phyloP scores from a whole-genome alignment of 2,113 vertebrate species.

The Colinus virginianus region DNA sequence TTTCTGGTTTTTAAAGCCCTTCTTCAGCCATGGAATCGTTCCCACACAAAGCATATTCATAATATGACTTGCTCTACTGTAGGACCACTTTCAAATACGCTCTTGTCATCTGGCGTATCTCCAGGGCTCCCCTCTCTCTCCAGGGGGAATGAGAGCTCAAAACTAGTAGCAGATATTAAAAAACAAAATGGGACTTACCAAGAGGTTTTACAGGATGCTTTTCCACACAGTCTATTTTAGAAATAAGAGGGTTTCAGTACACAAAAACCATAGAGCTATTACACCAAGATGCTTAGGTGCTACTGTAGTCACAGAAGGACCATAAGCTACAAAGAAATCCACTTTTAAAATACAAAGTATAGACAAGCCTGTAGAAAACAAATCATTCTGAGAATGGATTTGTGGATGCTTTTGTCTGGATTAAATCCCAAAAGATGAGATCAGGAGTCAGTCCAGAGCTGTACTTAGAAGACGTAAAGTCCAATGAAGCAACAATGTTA shows the following conservation, averaged over 20 bases:
- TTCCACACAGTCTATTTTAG: neutral
- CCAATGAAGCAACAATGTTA: neutral
- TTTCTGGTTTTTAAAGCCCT: neutral
- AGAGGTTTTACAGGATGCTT: neutral
- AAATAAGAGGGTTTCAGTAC: conserved; percentile 25
- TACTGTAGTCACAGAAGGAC: neutral
- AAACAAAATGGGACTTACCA: neutral
- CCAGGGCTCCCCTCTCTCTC: neutral
- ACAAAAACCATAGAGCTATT: neutral
- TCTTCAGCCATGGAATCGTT: conserved; percentile 8
- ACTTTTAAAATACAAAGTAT: neutral
- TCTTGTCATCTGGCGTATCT: neutral
- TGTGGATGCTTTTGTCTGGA: neutral
- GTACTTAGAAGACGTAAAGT: neutral
- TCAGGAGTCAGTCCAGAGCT: neutral
- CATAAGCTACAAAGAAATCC: neutral
- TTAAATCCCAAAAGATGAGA: neutral
- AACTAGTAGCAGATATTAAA: neutral
- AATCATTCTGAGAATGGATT: neutral
- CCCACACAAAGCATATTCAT: neutral
- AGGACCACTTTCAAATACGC: neutral
- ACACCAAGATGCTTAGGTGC: neutral
- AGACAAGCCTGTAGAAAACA: neutral
- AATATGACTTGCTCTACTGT: neutral
- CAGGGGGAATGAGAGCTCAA: neutral